Base-by-base conservation (phyloP, 2,888 invertebrate genomes). In the Drosophila gaucha region DNA sequence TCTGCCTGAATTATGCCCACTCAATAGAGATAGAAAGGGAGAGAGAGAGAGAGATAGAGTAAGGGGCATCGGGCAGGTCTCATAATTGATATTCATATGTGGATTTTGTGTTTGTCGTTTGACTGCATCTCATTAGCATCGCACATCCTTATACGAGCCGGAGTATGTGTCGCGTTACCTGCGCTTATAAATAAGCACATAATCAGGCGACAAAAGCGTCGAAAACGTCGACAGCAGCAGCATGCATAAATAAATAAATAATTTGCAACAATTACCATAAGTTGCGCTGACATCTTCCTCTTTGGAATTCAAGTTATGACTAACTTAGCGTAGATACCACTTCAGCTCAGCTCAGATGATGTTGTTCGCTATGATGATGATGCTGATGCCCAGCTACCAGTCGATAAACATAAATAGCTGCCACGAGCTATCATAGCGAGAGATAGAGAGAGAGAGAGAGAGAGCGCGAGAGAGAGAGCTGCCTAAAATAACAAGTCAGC, bases 181-280 rank as follows among this genome's bases (percentile, higher is more conserved):
- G 86, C 36, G 68, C 68, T 75, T 69, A 66, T 83, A 82, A 88
- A 88, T 79, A 86, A 83, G 84, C 80, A 86, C 84, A 88, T 86
- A 86, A 82, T 82, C 82, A 86, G 88, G 88, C 86, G 88, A 77
- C 85, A 86, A 79, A 80, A 52, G 78, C 57, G 57, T 59, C 49
- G 57, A 51, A 57, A 63, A 35, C 38, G 24, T 31, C 39, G 26
- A 10, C 63, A 38, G 41, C 39, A 44, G 33, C 22, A 58, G 50
- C 74, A 63, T 71, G 86, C 85, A 88, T 86, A 86, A 75, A 80
- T 86, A 84, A 76, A 84, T 80, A 84, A 80, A 70, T 87, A 80
- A 80, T 87, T 70, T 85, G 78, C 80, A 65, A 86, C 88, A 86
- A 86, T 82, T 86, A 79, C 77, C 80, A 82, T 82, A 82, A 83